Evolutionary conservation across 2,113 vertebrate genomes (phyloP).

Genomic region (Hiodon tergisus): DNA sequence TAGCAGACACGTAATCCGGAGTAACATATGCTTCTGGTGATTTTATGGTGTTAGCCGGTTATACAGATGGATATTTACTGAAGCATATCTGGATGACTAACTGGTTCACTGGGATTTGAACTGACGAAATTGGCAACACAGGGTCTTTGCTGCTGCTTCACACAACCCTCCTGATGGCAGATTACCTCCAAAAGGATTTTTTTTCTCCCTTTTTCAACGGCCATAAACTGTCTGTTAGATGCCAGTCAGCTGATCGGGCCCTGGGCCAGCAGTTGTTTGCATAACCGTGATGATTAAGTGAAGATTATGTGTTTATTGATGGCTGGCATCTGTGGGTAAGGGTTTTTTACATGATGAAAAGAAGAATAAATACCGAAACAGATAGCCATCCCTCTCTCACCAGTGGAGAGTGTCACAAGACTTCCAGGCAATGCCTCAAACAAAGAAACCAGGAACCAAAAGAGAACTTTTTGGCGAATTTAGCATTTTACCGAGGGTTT

Average conservation of each 20-base stretch:
- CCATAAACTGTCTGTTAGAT: neutral
- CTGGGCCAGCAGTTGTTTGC: slow-evolving; percentile 3
- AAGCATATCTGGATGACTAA: too few species aligned
- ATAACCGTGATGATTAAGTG: neutral
- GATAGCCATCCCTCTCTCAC: neutral
- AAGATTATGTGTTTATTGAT: slow-evolving; percentile 2
- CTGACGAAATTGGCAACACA: too few species aligned
- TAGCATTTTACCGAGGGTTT: too few species aligned
- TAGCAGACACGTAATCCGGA: too few species aligned
- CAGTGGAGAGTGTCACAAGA: neutral
- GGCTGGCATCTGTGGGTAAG: neutral
- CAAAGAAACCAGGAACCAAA: neutral
- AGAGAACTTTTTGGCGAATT: neutral
- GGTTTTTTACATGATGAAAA: slow-evolving; percentile 7
- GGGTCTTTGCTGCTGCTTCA: too few species aligned
- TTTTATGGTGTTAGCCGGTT: too few species aligned
- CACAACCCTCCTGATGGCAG: too few species aligned
- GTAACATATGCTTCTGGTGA: too few species aligned
- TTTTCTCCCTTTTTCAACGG: too few species aligned
- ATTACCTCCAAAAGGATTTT: too few species aligned
- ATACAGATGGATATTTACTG: too few species aligned
- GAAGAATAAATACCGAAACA: neutral
- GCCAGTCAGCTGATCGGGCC: neutral
- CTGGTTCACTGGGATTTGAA: too few species aligned
- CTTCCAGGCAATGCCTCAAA: neutral